phyloP scores from a whole-genome alignment of 1,140 invertebrate genomes.

The Lepidurus arcticus region DNA sequence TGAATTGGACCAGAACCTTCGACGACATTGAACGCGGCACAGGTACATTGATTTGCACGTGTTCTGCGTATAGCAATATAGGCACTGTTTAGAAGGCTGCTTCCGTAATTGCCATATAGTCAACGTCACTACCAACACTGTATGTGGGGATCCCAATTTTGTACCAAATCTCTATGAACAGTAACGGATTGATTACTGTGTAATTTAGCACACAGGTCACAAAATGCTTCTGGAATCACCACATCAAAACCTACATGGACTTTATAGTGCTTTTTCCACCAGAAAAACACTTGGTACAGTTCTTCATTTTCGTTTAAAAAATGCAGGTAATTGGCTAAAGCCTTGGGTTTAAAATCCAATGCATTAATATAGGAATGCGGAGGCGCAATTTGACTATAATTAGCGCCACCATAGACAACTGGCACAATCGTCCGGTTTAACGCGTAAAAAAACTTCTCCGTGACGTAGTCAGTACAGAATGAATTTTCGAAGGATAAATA shows the following conservation, averaged over 20 bases:
- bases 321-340: constrained; percentile 29
- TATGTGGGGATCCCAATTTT: constrained; percentile 72
- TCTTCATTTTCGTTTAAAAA: constrained; percentile 30
- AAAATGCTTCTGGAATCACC: constrained; percentile 93
- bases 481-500: too few relatives aligned
- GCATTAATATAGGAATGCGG: constrained; percentile 33
- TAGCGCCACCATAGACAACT: constrained; percentile 34
- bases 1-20: too few relatives aligned
- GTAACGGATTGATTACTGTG: constrained; percentile 56
- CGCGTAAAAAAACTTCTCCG: too few relatives aligned
- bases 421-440: constrained; percentile 29
- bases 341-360: constrained; percentile 23
- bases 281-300: constrained; percentile 31
- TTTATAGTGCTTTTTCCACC: constrained; percentile 35
- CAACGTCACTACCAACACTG: constrained; percentile 34
- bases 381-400: constrained; percentile 33
- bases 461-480: too few relatives aligned
- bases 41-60: too few relatives aligned
- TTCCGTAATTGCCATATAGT: neutral
- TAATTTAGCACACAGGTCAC: constrained; percentile 82
- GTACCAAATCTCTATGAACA: constrained; percentile 64
- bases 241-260: constrained; percentile 48
- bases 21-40: too few relatives aligned
- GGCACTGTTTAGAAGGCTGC: neutral
- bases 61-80: neutral